Conservation (phyloP, 2,797 vertebrate genomes). For the Crenuchus spilurus region DNA sequence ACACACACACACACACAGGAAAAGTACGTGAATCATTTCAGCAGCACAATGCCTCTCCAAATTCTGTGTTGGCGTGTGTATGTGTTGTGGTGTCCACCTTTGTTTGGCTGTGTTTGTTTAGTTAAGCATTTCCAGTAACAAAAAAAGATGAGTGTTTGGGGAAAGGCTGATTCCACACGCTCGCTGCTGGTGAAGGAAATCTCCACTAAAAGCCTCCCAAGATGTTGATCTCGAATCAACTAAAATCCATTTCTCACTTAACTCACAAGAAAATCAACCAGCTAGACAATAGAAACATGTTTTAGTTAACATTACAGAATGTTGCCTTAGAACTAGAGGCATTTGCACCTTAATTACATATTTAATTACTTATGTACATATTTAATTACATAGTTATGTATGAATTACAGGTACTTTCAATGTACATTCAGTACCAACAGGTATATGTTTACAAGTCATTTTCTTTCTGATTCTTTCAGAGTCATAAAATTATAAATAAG, state of each 20-base stretch:
- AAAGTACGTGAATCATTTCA: conserved; percentile 14
- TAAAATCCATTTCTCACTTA: background rate
- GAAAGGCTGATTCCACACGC: conserved; percentile 12
- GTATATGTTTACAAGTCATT: no score
- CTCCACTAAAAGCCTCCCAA: background rate
- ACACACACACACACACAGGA: background rate
- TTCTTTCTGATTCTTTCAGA: no score
- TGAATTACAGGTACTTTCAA: no score
- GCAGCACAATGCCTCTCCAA: background rate
- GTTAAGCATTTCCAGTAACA: conserved; percentile 29
- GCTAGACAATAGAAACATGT: background rate
- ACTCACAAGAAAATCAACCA: background rate
- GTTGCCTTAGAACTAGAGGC: no score
- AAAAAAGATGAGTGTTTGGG: background rate
- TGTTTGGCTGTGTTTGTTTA: conserved; percentile 29
- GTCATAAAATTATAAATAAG: no score
- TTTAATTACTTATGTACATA: no score
- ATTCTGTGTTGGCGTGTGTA: background rate
- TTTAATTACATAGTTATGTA: no score
- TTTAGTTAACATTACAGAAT: no score
- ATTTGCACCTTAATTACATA: no score
- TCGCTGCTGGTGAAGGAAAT: background rate
- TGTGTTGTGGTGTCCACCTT: background rate
- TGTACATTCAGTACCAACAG: no score
- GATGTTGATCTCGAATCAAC: background rate